Conservation (phyloP, 2,888 invertebrate genomes). For the Phymatocera aterrima region DNA sequence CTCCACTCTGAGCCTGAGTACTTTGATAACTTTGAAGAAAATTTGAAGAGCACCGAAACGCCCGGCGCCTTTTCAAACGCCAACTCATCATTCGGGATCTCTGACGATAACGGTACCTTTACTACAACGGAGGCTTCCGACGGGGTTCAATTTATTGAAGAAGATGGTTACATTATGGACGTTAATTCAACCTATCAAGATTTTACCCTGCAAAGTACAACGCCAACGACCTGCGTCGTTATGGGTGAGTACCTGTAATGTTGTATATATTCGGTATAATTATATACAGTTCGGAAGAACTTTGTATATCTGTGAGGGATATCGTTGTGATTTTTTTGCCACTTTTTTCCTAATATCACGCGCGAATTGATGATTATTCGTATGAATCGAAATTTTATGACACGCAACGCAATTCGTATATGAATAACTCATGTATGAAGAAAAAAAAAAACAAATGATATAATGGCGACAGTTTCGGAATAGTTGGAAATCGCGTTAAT, state of each 20-base stretch:
- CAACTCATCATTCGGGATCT: slow-evolving; percentile 23
- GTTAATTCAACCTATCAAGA: slow-evolving; percentile 35
- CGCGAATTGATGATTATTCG: no score
- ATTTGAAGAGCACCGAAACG: slow-evolving; percentile 27
- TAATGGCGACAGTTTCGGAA: no score
- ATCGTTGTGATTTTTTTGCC: no score
- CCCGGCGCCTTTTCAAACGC: slow-evolving; percentile 17
- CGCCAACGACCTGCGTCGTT: slow-evolving; percentile 72
- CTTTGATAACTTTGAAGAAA: slow-evolving; percentile 41
- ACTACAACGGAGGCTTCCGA: slow-evolving; percentile 22
- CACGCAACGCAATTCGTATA: no score
- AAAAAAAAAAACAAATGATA: no score
- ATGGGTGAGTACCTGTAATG: slow-evolving; percentile 74
- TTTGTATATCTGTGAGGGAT: no score
- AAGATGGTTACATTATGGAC: slow-evolving; percentile 37
- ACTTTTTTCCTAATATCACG: no score
- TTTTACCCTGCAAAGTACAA: slow-evolving; percentile 41
- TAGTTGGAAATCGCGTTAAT: no score
- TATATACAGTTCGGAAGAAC: no score
- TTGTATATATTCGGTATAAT: no score
- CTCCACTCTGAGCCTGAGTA: slow-evolving; percentile 50
- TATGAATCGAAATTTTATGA: no score
- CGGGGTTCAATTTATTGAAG: slow-evolving; percentile 30
- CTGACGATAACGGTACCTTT: slow-evolving; percentile 28
- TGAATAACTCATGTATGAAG: no score